These are phyloP conservation scores for Mus spicilegus DNA, from an alignment of 2,113 vertebrate genomes.

Conservation along the genomic window DNA sequence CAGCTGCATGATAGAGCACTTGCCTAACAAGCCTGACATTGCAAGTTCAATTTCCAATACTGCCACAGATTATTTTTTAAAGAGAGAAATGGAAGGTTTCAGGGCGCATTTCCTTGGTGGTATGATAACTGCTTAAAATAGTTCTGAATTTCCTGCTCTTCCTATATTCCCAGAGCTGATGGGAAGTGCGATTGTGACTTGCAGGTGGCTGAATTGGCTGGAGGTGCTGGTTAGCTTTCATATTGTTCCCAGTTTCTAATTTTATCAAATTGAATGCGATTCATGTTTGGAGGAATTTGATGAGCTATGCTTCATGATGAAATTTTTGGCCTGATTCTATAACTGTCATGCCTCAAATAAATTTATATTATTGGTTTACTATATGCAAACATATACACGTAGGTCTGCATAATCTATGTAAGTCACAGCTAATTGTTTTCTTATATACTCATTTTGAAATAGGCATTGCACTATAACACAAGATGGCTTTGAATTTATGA, in stretches of 20 bases:
- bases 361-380: slow-evolving; percentile 44
- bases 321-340: slow-evolving; percentile 56
- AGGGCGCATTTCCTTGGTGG: slow-evolving; percentile 30
- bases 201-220: slow-evolving; percentile 2
- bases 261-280: slow-evolving; percentile 57
- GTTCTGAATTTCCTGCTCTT: slow-evolving; percentile 34
- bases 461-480: neutral
- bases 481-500: neutral
- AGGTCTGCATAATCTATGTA: neutral
- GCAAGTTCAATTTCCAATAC: neutral
- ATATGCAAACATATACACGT: neutral
- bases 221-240: neutral
- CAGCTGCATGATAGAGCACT: neutral
- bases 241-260: slow-evolving; percentile 59
- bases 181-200: neutral
- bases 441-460: neutral
- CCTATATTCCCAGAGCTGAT: neutral
- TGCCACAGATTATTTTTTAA: neutral
- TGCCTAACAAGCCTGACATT: neutral
- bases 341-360: slow-evolving; percentile 32
- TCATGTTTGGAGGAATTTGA: slow-evolving; percentile 57
- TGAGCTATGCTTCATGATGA: slow-evolving; percentile 45
- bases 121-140: slow-evolving; percentile 29
- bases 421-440: neutral
- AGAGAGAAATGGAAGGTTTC: slow-evolving; percentile 6